Evolutionary conservation across 2,797 vertebrate species (phyloP).

Genomic region (Megalops cyprinoides): DNA sequence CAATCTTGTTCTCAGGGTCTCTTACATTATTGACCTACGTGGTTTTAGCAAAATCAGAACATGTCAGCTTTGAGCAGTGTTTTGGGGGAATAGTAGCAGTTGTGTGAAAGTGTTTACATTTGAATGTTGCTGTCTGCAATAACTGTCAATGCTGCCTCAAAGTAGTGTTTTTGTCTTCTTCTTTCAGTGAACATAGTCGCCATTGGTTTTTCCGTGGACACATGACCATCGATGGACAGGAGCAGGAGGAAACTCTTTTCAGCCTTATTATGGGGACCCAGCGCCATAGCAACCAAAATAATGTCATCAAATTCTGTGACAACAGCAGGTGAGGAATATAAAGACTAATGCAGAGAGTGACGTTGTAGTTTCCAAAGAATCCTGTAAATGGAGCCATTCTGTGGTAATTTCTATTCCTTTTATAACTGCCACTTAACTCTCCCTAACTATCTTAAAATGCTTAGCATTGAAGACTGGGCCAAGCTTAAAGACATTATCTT

Average conservation of each 20-base stretch:
- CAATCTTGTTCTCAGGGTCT: too few relatives aligned
- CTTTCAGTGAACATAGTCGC: conserved; percentile 87
- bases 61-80: too few relatives aligned
- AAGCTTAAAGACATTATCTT: not conserved
- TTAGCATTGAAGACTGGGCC: not conserved
- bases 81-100: not conserved
- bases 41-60: too few relatives aligned
- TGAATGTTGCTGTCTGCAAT: not conserved
- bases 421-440: not conserved
- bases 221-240: conserved; percentile 77
- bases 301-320: conserved; percentile 92
- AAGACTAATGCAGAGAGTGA: not conserved
- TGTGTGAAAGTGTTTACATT: not conserved
- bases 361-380: not conserved
- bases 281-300: conserved; percentile 86
- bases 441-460: conserved; percentile 5
- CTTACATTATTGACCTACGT: too few relatives aligned
- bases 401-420: not conserved
- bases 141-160: not conserved
- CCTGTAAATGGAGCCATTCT: not conserved
- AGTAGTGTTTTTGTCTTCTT: not conserved
- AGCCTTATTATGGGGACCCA: conserved; percentile 90
- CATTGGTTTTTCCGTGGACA: conserved; percentile 95
- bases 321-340: conserved; percentile 85
- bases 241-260: conserved; percentile 80